Percentiles rank a stretch among this genome's conserved stretches.
phyloP scores from a whole-genome alignment of 2,888 invertebrate genomes.

The Gortyna flavago region DNA sequence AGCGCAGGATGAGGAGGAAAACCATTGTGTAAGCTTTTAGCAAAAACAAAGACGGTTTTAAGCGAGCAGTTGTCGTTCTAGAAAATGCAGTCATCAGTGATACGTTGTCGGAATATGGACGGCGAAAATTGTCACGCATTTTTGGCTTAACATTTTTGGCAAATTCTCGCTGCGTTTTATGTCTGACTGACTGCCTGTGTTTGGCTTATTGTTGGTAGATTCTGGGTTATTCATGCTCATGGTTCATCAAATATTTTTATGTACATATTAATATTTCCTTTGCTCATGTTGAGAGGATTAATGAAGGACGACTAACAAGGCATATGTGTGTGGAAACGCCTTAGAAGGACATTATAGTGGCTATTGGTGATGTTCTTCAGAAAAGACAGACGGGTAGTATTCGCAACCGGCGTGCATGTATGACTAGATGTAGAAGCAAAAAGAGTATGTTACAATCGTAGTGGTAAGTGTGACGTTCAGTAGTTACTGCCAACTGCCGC shows the following conservation, averaged over 20 bases:
- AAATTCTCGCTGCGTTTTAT: not conserved
- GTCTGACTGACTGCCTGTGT: not conserved
- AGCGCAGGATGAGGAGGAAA: not conserved
- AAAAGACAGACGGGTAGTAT: no score
- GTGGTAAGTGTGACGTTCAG: not conserved
- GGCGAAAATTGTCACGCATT: not conserved
- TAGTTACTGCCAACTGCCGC: no score
- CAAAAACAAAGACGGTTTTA: slow-evolving; percentile 5
- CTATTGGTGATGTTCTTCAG: not conserved
- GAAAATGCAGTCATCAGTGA: slow-evolving; percentile 2
- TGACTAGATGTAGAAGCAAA: not conserved
- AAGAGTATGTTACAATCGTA: not conserved
- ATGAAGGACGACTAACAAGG: not conserved
- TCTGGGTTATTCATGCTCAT: no score
- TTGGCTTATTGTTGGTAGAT: not conserved
- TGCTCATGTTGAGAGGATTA: not conserved
- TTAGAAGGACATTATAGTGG: not conserved
- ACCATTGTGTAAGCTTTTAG: not conserved
- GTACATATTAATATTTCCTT: not conserved
- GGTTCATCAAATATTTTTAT: not conserved
- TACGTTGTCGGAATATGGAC: not conserved
- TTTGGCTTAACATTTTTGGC: not conserved
- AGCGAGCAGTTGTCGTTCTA: not conserved
- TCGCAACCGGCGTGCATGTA: not conserved
- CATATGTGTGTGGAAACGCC: not conserved